phyloP scores from a whole-genome alignment of 2,797 vertebrate genomes.

The Remorina albescens region DNA sequence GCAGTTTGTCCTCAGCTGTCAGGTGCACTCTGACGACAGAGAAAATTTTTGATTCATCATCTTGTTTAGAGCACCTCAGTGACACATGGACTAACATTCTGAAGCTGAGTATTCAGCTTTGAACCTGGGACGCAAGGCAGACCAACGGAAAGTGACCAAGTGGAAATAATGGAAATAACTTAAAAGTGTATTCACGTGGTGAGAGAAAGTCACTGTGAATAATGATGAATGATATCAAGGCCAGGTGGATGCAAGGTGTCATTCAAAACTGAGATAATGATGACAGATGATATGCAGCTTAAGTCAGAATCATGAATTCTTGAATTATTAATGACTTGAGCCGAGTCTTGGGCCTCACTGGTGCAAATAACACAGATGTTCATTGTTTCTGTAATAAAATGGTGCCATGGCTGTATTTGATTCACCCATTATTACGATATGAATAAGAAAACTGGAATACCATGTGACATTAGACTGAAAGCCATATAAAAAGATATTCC shows the following conservation, averaged over 20 bases:
- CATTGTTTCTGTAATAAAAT: constrained; percentile 42
- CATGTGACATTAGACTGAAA: constrained; percentile 28
- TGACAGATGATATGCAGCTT: constrained; percentile 55
- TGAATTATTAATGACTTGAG: constrained; percentile 70
- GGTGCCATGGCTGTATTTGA: constrained; percentile 16
- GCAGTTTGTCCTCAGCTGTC: constrained; percentile 6
- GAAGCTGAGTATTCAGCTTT: constrained; percentile 8
- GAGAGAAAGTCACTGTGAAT: constrained; percentile 10
- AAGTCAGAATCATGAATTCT: constrained; percentile 41
- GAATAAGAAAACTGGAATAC: constrained; percentile 38
- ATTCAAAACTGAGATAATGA: constrained; percentile 56
- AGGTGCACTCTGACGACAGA: background rate
- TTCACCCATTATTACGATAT: constrained; percentile 29
- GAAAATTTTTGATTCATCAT: background rate
- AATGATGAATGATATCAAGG: constrained; percentile 24
- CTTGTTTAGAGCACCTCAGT: background rate
- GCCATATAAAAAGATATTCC: background rate
- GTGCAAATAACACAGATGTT: constrained; percentile 49
- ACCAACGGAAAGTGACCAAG: background rate
- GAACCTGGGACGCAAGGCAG: background rate
- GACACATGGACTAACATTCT: background rate
- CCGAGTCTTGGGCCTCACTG: constrained; percentile 14
- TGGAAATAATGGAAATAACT: constrained; percentile 5
- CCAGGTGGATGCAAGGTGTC: constrained; percentile 53
- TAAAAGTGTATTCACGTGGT: background rate